These are phyloP conservation scores for Ascidia mentula DNA, from an alignment of 23 tunicate genomes.

Conservation along the genomic window DNA sequence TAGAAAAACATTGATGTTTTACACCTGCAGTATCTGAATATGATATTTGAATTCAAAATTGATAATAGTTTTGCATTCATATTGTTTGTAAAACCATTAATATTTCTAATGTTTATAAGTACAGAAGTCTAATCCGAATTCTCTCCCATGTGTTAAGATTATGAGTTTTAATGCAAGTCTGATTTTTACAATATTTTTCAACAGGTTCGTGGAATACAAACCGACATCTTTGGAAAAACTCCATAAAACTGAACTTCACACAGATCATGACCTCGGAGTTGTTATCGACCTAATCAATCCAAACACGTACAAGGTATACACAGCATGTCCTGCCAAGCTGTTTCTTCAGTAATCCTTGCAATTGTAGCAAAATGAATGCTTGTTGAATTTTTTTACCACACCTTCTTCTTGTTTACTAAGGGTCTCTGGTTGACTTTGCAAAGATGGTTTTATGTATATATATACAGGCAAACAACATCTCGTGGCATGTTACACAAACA, in stretches of 20 bases:
- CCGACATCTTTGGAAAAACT: constrained; percentile 95
- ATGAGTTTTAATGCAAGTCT: not conserved
- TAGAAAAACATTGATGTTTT: too few species aligned
- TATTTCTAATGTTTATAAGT: not conserved
- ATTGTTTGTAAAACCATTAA: too few species aligned
- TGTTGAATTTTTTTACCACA: too few species aligned
- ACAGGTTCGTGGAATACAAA: constrained; percentile 89
- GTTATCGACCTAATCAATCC: constrained; percentile 94
- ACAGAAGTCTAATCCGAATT: not conserved
- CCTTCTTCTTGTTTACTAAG: not conserved
- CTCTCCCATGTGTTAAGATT: too few species aligned
- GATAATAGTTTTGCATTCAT: too few species aligned
- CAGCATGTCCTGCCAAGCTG: not conserved
- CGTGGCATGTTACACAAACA: too few species aligned
- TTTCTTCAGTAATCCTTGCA: too few species aligned
- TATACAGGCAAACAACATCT: too few species aligned
- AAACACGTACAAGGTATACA: constrained; percentile 72
- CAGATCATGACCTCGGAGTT: constrained; percentile 97
- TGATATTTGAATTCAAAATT: too few species aligned
- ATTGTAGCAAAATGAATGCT: too few species aligned
- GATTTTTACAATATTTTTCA: not conserved
- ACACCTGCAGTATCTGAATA: too few species aligned
- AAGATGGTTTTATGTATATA: not conserved
- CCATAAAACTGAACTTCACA: constrained; percentile 94
- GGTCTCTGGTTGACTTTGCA: not conserved